Base-by-base conservation (phyloP, 1,140 invertebrate genomes). In the Brachionus paranguensis region DNA sequence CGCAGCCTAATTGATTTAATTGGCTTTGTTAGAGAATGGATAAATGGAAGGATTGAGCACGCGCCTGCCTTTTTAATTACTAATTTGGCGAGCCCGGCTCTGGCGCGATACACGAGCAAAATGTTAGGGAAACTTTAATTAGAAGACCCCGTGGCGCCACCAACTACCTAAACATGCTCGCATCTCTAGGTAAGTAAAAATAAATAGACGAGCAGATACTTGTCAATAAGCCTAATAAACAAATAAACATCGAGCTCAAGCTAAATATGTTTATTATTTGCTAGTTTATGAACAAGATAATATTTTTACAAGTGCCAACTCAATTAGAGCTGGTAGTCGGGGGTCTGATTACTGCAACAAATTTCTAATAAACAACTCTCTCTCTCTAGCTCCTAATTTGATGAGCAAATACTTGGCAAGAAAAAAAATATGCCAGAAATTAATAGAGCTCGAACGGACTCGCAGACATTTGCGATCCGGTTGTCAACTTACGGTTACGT, bases 271-370 rank as follows among this genome's bases (percentile, higher is more conserved):
- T 76, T 76, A 76, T 76, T 76, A 47, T 37, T 76, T 76, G 72
- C 17, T 50, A 76, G 33, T 50, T 76, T 50, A 47, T 24, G 33
- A 74, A 24, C 20, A 50, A 76, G 72, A 76, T 47, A 76, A 76
- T 76, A 76, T 76, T 76, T 76, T 76, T 76, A 76, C 72, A 76
- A 76, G 72, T 76, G 72, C 72, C 72, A 76, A 76, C 72, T 76
- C 72, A 76, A 76, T 76, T 76, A 76, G 20, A 50, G 43, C 47
- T 76, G 43, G 24, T 50, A 29, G 72, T 50, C 43, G 72, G 72
- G 72, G 45, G 72, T 76, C 41, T 76, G 45, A 76, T 76, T 72
- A 72, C 29, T 72, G 37, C 68, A 72, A 72, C 33, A 72, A 60
- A 70, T 70, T 70, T 70, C 11, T 76, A 50, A 76, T 76, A 76